phyloP scores from a whole-genome alignment of 2,113 vertebrate genomes.

The Notarius lentiginosus region DNA sequence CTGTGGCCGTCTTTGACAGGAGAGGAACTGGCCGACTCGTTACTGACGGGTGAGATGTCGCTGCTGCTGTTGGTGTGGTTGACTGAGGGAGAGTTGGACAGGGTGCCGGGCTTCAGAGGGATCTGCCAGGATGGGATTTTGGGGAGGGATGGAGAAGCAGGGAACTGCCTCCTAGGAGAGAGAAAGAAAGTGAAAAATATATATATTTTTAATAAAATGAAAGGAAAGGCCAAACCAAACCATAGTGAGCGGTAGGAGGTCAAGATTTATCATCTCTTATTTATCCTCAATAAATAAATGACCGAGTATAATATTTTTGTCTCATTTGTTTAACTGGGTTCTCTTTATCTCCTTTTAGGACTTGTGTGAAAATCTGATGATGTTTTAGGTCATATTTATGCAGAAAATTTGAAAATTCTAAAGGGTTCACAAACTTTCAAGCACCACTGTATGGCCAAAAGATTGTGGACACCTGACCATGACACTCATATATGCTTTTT shows the following conservation, averaged over 20 bases:
- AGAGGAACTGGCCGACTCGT: constrained; percentile 83
- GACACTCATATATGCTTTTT: too few species aligned
- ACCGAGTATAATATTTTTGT: too few species aligned
- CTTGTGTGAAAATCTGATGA: too few species aligned
- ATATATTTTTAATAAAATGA: background rate
- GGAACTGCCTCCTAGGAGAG: constrained; percentile 88
- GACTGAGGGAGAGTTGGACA: constrained; percentile 70
- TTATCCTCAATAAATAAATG: too few species aligned
- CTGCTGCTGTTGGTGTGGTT: constrained; percentile 95
- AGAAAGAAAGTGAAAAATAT: constrained; percentile 19
- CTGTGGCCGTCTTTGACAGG: constrained; percentile 86
- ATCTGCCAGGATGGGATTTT: constrained; percentile 98
- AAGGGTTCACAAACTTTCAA: too few species aligned
- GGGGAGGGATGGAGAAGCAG: constrained; percentile 86
- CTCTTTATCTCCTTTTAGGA: too few species aligned
- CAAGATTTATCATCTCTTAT: background rate
- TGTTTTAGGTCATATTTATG: too few species aligned
- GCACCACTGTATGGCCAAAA: too few species aligned
- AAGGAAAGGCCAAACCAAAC: background rate
- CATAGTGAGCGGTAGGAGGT: background rate
- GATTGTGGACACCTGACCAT: too few species aligned
- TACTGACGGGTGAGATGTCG: constrained; percentile 95
- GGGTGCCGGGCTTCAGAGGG: constrained; percentile 81
- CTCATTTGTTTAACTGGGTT: too few species aligned
- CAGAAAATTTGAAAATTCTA: too few species aligned